Evolutionary conservation across 1,140 invertebrate species (phyloP), one percentile per base, ranked within the genome.

Genomic region (Drosophila bifasciata): DNA sequence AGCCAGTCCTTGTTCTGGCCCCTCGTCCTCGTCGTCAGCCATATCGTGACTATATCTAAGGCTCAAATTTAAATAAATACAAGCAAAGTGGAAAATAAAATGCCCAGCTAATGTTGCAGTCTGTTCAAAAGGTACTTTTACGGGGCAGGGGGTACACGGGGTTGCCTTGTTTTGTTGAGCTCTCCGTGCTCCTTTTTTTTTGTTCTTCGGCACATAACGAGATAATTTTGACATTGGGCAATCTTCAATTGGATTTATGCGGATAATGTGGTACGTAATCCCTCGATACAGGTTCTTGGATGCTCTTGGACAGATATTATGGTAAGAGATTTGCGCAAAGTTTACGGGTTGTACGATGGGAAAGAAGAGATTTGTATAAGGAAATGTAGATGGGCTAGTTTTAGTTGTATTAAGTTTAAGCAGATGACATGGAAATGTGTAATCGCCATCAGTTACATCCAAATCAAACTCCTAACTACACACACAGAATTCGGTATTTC

Each of bases 21-120:
- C 28, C 28, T 28, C 2, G 51, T 41, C 17, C 56, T 57, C 23
- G 48, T 50, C 68, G 43, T 55, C 32, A 44, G 40, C 41, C 56
- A 61, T 57, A 76, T 61, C 58, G 39, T 44, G 52, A 21, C 49
- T 36, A 40, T 48, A 75, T 73, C 59, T 57, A 11, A 52, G 57
- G 61, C 49, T 72, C 52, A 89, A 89, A 89, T 89, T 89, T 89
- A 89, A 89, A 89, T 89, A 89, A 89, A 89, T 89, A 89, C 79
- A 78, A 75, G 64, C 67, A 75, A 89, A 80, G 85, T 89, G 84
- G 63, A 89, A 84, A 84, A 76, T 81, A 79, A 81, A 85, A 80
- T 67, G 67, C 52, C n/a, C 45, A 25, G 67, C 66, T 76, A 76
- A 81, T 76, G 41, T 39, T 19, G 39, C 17, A 21, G 50, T 23